Evolutionary conservation across 1,140 invertebrate genomes (phyloP), one percentile per base, ranked within the genome.

Genomic region (Drosophila punjabiensis): DNA sequence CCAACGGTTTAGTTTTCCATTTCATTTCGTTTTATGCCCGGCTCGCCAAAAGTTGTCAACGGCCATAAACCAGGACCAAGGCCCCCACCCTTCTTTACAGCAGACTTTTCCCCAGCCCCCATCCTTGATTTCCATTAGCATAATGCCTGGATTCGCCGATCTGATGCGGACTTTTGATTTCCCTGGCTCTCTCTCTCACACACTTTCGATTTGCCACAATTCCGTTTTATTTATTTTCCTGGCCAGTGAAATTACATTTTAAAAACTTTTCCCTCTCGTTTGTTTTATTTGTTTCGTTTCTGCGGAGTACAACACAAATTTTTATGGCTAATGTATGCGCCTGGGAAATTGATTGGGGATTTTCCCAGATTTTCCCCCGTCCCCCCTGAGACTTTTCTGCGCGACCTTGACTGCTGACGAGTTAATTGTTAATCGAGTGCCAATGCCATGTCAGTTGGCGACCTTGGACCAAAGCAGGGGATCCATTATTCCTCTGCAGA

Each of bases 261-360:
- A 86, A 85, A 90, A 86, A 90, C 74, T 88, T 88, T 58, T 79
- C 43, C 52, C 50, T 77, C 50, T 84, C 76, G 65, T 84, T 79
- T 74, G 61, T 79, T 78, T 81, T 76, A 80, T 80, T 58, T 79
- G 41, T 50, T 65, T 65, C 60, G 32, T 58, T 80, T 37, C 28
- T 28, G 56, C 20, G 43, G 52, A 53, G 56, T 62, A 62, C 53
- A 71, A 66, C 81, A 68, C 81, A 68, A 68, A 79, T 74, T 71
- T 90, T 90, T 83, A 91, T 85, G 77, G 76, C 82, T 80, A 91
- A 91, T 92, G 84, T 91, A 91, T 91, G 89, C 82, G 70, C 76
- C 66, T 82, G 62, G 50, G 52, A 76, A 75, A 90, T 90, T 82
- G 86, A 89, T 90, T 78, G 50, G 55, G 28, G n/a, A 32, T 56